Conservation (phyloP, 1,140 invertebrate genomes). For the Drosophila quadrilineata region DNA sequence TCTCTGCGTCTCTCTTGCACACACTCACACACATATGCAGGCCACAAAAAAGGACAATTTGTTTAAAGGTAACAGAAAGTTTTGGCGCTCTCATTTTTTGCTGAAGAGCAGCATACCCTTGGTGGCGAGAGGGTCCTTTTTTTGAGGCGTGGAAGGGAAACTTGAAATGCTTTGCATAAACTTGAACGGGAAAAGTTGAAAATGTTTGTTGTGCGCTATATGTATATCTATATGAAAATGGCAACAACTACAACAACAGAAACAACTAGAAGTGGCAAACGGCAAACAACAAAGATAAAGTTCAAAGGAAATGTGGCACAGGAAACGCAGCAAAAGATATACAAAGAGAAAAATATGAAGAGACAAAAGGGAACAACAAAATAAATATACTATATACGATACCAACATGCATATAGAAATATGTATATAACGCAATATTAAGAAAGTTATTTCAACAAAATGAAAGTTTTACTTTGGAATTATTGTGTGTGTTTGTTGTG, state of each 20-base stretch:
- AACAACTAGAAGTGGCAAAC: too few relatives aligned
- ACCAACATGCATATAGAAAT: background rate
- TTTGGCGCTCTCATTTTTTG: slow-evolving; percentile 52
- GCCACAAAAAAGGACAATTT: slow-evolving; percentile 62
- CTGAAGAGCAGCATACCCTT: too few relatives aligned
- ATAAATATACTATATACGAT: slow-evolving; percentile 2
- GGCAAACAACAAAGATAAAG: slow-evolving; percentile 68
- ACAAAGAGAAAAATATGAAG: slow-evolving; percentile 31
- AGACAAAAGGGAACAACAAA: slow-evolving; percentile 18
- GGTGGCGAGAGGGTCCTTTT: too few relatives aligned
- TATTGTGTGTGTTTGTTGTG: background rate
- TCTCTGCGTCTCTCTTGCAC: background rate
- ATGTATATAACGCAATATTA: slow-evolving; percentile 63
- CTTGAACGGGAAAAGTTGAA: slow-evolving; percentile 64
- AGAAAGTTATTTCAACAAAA: slow-evolving; percentile 69
- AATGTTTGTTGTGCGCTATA: slow-evolving; percentile 54
- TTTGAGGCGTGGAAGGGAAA: background rate
- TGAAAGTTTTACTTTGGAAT: slow-evolving; percentile 48
- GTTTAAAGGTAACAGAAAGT: slow-evolving; percentile 70
- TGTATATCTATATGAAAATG: slow-evolving; percentile 52
- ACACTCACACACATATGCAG: background rate
- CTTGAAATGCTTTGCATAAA: slow-evolving; percentile 62
- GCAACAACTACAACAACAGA: slow-evolving; percentile 44
- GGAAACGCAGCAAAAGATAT: slow-evolving; percentile 51
- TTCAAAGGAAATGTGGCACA: slow-evolving; percentile 68